Evolutionary conservation across 2,888 invertebrate genomes (phyloP).

Genomic region (Noctua fimbriata): DNA sequence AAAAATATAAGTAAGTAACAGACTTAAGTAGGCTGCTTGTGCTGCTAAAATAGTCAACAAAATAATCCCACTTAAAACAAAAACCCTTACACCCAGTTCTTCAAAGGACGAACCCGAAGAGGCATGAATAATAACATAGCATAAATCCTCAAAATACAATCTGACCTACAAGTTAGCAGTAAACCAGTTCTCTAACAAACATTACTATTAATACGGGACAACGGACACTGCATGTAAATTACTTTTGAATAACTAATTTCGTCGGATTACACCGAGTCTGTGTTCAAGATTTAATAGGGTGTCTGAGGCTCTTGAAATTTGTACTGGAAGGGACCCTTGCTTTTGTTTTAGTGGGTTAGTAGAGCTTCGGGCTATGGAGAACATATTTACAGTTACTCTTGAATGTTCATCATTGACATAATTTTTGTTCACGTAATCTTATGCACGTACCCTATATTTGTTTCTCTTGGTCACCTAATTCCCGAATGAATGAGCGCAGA

Average conservation of each 20-base stretch:
- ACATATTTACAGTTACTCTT: background rate
- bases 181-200: conserved; percentile 60
- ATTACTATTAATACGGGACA: conserved; percentile 64
- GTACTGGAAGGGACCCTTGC: conserved; percentile 33
- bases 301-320: conserved; percentile 59
- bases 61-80: conserved; percentile 25
- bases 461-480: background rate
- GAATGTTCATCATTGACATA: background rate
- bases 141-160: conserved; percentile 55
- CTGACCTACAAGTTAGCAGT: conserved; percentile 53
- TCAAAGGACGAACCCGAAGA: conserved; percentile 21
- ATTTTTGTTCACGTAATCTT: background rate
- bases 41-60: background rate
- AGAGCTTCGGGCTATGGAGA: background rate
- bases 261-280: conserved; percentile 58
- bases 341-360: conserved; percentile 26
- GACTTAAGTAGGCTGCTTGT: background rate
- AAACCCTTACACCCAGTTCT: conserved; percentile 36
- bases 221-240: conserved; percentile 68
- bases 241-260: conserved; percentile 67
- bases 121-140: conserved; percentile 45
- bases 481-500: background rate
- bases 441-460: background rate
- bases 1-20: background rate
- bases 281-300: conserved; percentile 63